Base-by-base conservation (phyloP, 2,888 invertebrate genomes). In the Sicus ferrugineus region DNA sequence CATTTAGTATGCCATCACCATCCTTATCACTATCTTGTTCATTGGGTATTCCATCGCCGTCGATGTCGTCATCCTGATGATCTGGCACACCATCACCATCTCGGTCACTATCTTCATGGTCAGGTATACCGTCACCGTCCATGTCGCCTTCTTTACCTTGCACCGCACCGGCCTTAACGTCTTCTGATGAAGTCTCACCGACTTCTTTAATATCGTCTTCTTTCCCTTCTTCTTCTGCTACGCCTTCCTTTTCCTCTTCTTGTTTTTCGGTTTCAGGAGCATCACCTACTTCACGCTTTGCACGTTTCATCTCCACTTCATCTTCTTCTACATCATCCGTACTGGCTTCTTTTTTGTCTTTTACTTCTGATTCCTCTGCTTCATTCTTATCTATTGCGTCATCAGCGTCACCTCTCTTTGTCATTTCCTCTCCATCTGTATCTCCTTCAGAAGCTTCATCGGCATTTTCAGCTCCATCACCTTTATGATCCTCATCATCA, bases 1-100 rank as follows among this genome's bases (percentile, higher is more conserved):
- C 78, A 70, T 84, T 82, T 46, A 80, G 80, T 65, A 75, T 68
- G 30, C 75, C 76, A 70, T 78, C 77, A 11, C 75, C 73, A 66
- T 77, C 76, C 70, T 75, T 63, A 54, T 77, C 81, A 38, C 74
- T 72, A 50, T 76, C 75, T 11, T 74, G 46, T 21, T 74, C 61
- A 34, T 75, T 74, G 4, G 74, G 74, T 69, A 81, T 71, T 31
- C 75, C 76, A 30, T 78, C 77, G 11, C 77, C 77, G 52, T 80
- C 80, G 66, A 76, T 78, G n/a, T 78, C 77, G 54, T 84, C 85
- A 72, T 85, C 85, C 75, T 85, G 86, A 81, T 86, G 86, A 82
- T 86, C 85, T 80, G 86, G 86, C 81, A 84, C 83, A 78, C 86
- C 86, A 73, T 83, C 86, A 28, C 78, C 79, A 72, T 78, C 81